Evolutionary conservation across 2,888 invertebrate genomes (phyloP), one percentile per base, ranked within the genome.

Genomic region (Nomada flava): DNA sequence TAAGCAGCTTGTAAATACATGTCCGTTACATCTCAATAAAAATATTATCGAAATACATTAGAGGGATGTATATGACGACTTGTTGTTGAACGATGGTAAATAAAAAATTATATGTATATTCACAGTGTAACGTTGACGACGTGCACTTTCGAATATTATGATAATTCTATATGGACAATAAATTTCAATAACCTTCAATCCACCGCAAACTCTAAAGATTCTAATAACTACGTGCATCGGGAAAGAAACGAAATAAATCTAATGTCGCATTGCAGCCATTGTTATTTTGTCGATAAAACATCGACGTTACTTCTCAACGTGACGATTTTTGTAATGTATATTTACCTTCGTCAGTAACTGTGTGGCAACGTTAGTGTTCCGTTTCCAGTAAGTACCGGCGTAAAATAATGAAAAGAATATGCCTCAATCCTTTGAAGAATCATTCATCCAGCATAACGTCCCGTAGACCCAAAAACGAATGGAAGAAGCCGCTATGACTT

Each of bases 251-350:
- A 72, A 67, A 79, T 69, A 20, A 79, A 75, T 70, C 75, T 63
- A 60, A 71, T 69, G 82, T 87, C 83, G 79, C 79, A 73, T 80
- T 87, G 87, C 87, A 87, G 87, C 87, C 87, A 87, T 87, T 87
- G 65, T 80, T 77, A 75, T 79, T 68, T 11, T 47, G 50, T 57
- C 76, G 63, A 75, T 73, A 76, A 76, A 65, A 73, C 26, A 74
- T 78, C 42, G 60, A 44, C 47, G 44, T 64, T 68, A 50, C 57
- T 55, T 42, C 13, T 59, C 44, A 13, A 57, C 29, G 7, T 20
- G 20, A 53, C 36, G 20, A 53, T 52, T 18, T 5, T 20, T 44
- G 52, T 52, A 57, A 26, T 7, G 26, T 26, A 13, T 23, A 71
- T 57, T 79, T 75, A 82, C 82, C 82, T 74, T 71, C 10, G 57